A percentile compares a stretch with the other conserved stretches of the same genome.
phyloP scores from a whole-genome alignment of 2,113 vertebrate species.

The Clinocottus analis region DNA sequence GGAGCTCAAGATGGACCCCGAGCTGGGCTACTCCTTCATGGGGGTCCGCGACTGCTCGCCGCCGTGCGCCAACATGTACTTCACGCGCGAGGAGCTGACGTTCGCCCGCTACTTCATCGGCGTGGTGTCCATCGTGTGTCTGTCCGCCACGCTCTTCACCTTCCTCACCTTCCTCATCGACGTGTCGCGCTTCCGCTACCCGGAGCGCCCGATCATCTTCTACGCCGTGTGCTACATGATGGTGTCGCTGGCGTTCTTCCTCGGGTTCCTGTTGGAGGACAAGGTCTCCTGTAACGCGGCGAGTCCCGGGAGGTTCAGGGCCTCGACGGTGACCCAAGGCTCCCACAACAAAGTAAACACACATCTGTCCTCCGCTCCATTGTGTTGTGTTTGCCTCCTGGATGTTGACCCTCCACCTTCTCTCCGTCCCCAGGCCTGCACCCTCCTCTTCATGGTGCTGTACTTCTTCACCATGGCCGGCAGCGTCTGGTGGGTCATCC shows the following conservation, averaged over 20 bases:
- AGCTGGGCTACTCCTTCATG: constrained; percentile 95
- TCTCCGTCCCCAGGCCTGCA: constrained; percentile 86
- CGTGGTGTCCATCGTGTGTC: constrained; percentile 96
- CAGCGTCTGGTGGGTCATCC: constrained; percentile 98
- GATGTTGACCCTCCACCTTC: neutral
- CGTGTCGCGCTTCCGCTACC: constrained; percentile 95
- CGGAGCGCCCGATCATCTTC: constrained; percentile 97
- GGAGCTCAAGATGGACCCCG: constrained; percentile 93
- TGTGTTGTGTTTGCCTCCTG: accelerated
- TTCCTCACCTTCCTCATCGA: constrained; percentile 99
- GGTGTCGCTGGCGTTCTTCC: constrained; percentile 96
- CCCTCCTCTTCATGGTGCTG: constrained; percentile 97
- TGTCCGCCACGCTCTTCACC: constrained; percentile 97
- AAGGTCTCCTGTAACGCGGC: constrained; percentile 92
- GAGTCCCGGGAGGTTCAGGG: constrained; percentile 88
- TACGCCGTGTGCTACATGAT: constrained; percentile 99
- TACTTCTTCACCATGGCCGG: constrained; percentile 99
- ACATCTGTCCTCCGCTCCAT: neutral
- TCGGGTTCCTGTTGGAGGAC: constrained; percentile 96
- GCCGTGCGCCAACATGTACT: constrained; percentile 98
- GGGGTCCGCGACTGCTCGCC: constrained; percentile 94
- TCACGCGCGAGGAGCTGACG: constrained; percentile 90
- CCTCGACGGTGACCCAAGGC: constrained; percentile 94
- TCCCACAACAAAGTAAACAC: constrained; percentile 91
- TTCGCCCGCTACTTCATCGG: constrained; percentile 98